Evolutionary conservation across 2,113 vertebrate species (phyloP).

Genomic region (Ptilonorhynchus violaceus): DNA sequence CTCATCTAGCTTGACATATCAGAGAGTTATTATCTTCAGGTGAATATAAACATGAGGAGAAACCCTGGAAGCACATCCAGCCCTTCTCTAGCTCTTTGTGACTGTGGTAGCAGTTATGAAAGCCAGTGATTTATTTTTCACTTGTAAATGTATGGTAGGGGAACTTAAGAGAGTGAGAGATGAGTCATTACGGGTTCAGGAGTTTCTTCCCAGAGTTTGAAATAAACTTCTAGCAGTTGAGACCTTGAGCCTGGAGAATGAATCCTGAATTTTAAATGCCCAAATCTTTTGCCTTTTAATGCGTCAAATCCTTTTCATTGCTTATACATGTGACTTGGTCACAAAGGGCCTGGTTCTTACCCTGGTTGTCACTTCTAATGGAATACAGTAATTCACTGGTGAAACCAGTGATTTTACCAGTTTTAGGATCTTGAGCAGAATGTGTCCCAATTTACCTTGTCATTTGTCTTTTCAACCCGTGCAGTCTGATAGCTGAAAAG

Average conservation of each 20-base stretch:
- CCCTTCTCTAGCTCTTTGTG: neutral
- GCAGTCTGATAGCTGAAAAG: neutral
- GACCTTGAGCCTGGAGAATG: neutral
- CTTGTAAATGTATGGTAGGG: neutral
- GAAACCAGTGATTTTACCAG: neutral
- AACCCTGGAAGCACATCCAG: neutral
- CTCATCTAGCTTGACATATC: neutral
- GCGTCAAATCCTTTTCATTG: neutral
- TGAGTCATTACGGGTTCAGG: slow-evolving; percentile 25
- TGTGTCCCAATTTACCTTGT: neutral
- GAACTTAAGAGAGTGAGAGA: slow-evolving; percentile 5
- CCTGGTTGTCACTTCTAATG: neutral
- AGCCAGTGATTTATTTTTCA: slow-evolving; percentile 5
- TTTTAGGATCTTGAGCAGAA: neutral
- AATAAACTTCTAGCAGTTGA: neutral
- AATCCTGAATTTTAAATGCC: neutral
- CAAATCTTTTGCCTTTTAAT: neutral
- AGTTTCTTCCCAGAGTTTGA: neutral
- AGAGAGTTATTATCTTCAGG: neutral
- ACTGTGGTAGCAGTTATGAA: neutral
- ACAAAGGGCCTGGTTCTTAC: neutral
- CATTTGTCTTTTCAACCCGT: neutral
- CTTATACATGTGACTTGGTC: neutral
- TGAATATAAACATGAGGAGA: slow-evolving; percentile 28
- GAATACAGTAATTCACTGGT: neutral